Conservation (phyloP, 2,888 invertebrate genomes). For the Prosopocoilus inquinatus region DNA sequence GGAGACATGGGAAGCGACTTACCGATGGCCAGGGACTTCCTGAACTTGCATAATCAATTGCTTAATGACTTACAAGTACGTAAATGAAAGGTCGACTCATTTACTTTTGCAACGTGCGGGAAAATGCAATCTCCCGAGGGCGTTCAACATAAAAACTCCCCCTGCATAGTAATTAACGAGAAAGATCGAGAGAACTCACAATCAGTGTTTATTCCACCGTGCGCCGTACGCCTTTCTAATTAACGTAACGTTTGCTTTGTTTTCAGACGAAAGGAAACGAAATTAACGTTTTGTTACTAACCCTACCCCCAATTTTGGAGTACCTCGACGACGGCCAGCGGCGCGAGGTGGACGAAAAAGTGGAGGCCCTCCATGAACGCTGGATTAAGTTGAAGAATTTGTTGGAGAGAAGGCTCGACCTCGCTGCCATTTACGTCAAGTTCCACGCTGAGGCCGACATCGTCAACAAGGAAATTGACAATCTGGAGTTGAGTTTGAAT, state of each 20-base stretch:
- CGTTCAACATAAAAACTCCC: no score
- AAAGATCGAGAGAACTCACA: no score
- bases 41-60: slow-evolving; percentile 69
- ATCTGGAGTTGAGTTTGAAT: slow-evolving; percentile 60
- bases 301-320: slow-evolving; percentile 62
- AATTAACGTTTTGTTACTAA: slow-evolving; percentile 62
- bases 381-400: slow-evolving; percentile 63
- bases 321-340: slow-evolving; percentile 64
- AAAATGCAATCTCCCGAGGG: no score
- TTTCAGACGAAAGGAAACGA: slow-evolving; percentile 64
- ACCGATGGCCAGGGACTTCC: slow-evolving; percentile 67
- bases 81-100: not conserved
- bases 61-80: slow-evolving; percentile 70
- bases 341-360: slow-evolving; percentile 61
- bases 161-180: no score
- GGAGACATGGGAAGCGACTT: slow-evolving; percentile 72
- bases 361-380: slow-evolving; percentile 60
- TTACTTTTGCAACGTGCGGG: not conserved
- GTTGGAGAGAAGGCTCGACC: slow-evolving; percentile 63
- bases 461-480: slow-evolving; percentile 64
- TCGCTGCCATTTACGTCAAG: slow-evolving; percentile 66
- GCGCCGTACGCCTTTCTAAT: no score
- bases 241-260: no score
- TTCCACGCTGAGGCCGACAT: slow-evolving; percentile 70
- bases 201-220: no score